Evolutionary conservation across 2,888 invertebrate species (phyloP), one percentile per base, ranked within the genome.

Genomic region (Heliothis peltigera): DNA sequence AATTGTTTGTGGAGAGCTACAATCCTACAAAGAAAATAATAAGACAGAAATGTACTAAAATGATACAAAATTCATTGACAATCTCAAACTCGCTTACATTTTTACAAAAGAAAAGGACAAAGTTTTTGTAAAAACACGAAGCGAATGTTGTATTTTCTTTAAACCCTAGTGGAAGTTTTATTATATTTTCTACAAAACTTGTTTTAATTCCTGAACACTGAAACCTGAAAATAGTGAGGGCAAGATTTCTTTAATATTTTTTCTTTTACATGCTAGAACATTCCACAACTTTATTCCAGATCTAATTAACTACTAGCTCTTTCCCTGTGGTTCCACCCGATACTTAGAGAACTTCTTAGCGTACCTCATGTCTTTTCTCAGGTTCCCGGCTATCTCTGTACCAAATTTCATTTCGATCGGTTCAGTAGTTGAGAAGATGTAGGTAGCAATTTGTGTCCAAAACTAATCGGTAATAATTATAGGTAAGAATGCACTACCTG

Each of bases 221-320:
- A 32, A 65, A 55, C 42, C 21, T 35, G 47, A 46, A 52, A 68
- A 18, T 74, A 68, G 35, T 44, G 5, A 7, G 17, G 22, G 17
- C 0, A 68, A 71, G 75, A 57, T 68, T 71, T 66, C 54, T 21
- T n/a, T 19, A 35, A 48, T 39, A n/a, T 44, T 44, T n/a, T 15
- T 56, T 56, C 25, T 35, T 53, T 42, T n/a, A 25, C 6, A 48
- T 70, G 53, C 48, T 15, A 15, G 19, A 15, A 43, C 28, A 21
- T 39, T n/a, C 15, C 49, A 17, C 8, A 8, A 28, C 8, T 10
- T 10, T 28, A 25, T 8, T 25, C 5, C 8, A 28, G n/a, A n/a
- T n/a, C n/a, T n/a, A n/a, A n/a, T n/a, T n/a, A n/a, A n/a, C n/a
- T n/a, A n/a, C n/a, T n/a, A n/a, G n/a, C n/a, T n/a, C n/a, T n/a